Evolutionary conservation across 2,888 invertebrate genomes (phyloP).

Genomic region (Quadroppia sp.): DNA sequence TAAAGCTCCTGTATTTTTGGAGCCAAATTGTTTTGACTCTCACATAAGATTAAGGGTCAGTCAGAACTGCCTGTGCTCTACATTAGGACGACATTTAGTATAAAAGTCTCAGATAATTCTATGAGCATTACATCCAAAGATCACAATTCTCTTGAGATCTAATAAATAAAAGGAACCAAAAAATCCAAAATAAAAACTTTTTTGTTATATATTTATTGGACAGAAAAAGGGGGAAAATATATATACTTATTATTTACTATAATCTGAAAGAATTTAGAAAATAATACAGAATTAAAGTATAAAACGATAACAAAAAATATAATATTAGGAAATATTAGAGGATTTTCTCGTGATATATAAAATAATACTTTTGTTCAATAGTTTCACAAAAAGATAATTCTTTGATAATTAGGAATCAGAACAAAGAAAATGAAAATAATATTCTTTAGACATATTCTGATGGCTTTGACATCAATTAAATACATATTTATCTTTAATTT

Average conservation of each 20-base stretch:
- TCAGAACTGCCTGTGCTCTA: not conserved
- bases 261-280: not conserved
- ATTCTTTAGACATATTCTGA: no score
- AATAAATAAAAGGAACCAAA: slow-evolving; percentile 7
- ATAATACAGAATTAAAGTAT: not conserved
- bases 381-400: not conserved
- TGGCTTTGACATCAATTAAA: no score
- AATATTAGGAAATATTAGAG: not conserved
- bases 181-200: not conserved
- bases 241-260: not conserved
- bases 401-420: not conserved
- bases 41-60: slow-evolving; percentile 9
- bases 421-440: not conserved
- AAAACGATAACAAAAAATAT: not conserved
- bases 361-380: no score
- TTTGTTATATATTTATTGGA: not conserved
- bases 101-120: slow-evolving; percentile 27
- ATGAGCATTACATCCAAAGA: slow-evolving; percentile 1
- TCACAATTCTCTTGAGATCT: slow-evolving; percentile 18
- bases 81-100: no score
- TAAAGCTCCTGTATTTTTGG: slow-evolving; percentile 1
- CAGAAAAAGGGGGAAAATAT: not conserved
- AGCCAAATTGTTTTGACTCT: not conserved
- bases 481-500: not conserved
- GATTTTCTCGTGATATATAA: not conserved